phyloP scores from a whole-genome alignment of 2,113 vertebrate species.

The Tor tambroides region DNA sequence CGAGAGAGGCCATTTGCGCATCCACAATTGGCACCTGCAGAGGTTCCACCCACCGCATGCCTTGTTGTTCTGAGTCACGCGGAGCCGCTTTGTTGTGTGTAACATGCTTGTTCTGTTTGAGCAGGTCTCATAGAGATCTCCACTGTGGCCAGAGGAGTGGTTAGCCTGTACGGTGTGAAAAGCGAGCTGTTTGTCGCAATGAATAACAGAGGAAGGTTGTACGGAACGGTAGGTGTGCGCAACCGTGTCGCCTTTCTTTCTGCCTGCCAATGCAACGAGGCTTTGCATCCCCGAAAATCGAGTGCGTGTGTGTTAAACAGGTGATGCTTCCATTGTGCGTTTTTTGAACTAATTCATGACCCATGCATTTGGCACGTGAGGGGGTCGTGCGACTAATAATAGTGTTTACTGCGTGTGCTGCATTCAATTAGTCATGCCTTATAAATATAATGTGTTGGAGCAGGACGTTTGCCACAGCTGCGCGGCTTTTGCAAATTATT shows the following conservation, averaged over 20 bases:
- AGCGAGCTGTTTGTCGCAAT: constrained; percentile 91
- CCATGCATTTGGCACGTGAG: constrained; percentile 5
- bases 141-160: constrained; percentile 92
- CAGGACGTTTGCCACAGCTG: constrained; percentile 14
- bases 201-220: constrained; percentile 92
- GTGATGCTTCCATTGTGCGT: constrained; percentile 2
- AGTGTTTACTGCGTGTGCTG: constrained; percentile 30
- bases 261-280: constrained; percentile 7
- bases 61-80: constrained; percentile 55
- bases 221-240: constrained; percentile 85
- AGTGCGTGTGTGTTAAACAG: background rate
- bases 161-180: constrained; percentile 91
- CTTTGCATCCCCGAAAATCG: constrained; percentile 10
- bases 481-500: constrained; percentile 18
- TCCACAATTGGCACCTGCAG: constrained; percentile 73
- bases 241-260: constrained; percentile 39
- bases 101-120: constrained; percentile 61
- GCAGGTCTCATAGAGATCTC: constrained; percentile 94
- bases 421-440: background rate
- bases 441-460: background rate
- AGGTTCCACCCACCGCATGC: constrained; percentile 75
- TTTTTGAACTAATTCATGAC: constrained; percentile 7
- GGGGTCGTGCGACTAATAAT: constrained; percentile 1
- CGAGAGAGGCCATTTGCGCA: constrained; percentile 55
- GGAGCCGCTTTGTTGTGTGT: constrained; percentile 50